These are phyloP conservation scores for Brachionus asplanchnoidis DNA, from an alignment of 1,140 invertebrate genomes.

Conservation along the genomic window DNA sequence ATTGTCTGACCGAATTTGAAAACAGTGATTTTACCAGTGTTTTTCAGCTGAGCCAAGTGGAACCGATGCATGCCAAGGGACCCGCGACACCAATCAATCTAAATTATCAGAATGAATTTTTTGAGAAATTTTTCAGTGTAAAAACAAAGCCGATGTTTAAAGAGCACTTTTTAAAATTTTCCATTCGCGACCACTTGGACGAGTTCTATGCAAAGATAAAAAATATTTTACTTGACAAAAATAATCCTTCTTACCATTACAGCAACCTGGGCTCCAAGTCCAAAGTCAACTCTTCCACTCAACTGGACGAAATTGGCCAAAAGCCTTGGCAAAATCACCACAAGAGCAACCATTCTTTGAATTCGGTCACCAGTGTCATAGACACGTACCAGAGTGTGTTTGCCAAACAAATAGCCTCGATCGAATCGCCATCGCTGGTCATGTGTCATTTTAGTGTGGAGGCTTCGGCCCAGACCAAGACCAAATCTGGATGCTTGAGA, in stretches of 20 bases:
- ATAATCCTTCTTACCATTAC: not conserved
- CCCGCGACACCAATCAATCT: not conserved
- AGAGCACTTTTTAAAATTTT: slow-evolving; percentile 32
- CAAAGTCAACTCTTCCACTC: not conserved
- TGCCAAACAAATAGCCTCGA: not conserved
- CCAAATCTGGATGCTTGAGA: not conserved
- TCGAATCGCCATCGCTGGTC: not conserved
- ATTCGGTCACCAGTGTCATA: slow-evolving; percentile 5
- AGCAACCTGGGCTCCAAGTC: not conserved
- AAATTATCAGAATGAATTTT: slow-evolving; percentile 40
- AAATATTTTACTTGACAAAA: slow-evolving; percentile 22
- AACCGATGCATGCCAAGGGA: not conserved
- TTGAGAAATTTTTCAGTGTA: slow-evolving; percentile 25
- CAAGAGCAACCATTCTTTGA: slow-evolving; percentile 12
- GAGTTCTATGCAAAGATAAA: not conserved
- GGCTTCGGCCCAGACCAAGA: not conserved
- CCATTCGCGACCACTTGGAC: not conserved
- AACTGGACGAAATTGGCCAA: not conserved
- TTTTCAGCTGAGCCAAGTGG: not conserved
- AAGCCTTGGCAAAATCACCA: not conserved
- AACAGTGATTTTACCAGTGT: not conserved
- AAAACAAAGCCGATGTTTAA: not conserved
- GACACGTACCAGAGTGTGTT: slow-evolving; percentile 12
- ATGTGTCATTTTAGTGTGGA: not conserved
- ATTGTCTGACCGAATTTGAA: slow-evolving; percentile 11